Evolutionary conservation across 2,797 vertebrate species (phyloP), one percentile per base, ranked within the genome.

Genomic region (Parauchenoglanis punctatus): DNA sequence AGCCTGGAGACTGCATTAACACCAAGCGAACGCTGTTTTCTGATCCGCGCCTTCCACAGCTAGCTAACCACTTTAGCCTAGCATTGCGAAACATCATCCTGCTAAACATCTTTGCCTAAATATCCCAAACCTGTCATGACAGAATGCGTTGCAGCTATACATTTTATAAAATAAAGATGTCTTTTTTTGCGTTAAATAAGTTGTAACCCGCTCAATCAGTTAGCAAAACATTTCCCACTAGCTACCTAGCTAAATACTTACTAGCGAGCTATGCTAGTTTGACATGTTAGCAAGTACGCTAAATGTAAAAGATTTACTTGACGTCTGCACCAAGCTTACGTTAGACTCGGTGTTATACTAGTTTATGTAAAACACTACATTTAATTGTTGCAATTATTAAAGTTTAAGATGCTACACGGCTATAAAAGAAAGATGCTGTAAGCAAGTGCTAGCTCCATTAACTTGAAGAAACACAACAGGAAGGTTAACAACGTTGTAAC

Each of bases 401-500:
- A 23, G 13, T 13, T 15, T 49, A 35, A 85, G 35, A 65, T 52
- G 15, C 12, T 31, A 17, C 0, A 46, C 11, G 12, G 20, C n/a
- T 65, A 4, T 72, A n/a, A 44, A 72, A 10, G 17, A 31, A 46
- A 59, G 25, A 3, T 4, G 18, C 20, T 17, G 8, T 81, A 13
- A 65, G 8, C 1, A 31, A 3, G 56, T 44, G 44, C 83, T 59
- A 59, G 25, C 70, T 76, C n/a, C 18, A n/a, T 59, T 80, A 86
- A 83, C 52, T 63, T 52, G 23, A 86, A 87, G 84, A 86, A 84
- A 77, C 68, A 46, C 65, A 88, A 85, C 83, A 73, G 86, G 78
- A 81, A 81, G 81, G 83, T 91, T 89, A 7, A 87, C 65, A 91
- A 89, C 86, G 85, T 88, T 88, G 88, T 68, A 88, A 90, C 81